phyloP scores from a whole-genome alignment of 2,113 vertebrate species.

The Seriola aureovittata region DNA sequence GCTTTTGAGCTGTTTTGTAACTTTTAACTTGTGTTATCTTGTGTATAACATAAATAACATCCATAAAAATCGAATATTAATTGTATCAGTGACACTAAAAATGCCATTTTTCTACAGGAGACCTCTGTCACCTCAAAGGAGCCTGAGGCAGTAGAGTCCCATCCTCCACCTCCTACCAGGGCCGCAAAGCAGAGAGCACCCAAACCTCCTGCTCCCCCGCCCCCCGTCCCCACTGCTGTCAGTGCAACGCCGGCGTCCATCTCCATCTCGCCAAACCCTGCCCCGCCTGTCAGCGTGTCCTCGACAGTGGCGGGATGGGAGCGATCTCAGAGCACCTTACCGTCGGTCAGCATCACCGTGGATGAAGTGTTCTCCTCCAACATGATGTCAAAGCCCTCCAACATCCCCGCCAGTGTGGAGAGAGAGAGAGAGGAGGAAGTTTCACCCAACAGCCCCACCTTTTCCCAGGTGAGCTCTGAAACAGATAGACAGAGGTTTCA shows the following conservation, averaged over 20 bases:
- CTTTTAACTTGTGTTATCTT: not conserved
- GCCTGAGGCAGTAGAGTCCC: slow-evolving; percentile 62
- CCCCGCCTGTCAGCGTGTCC: slow-evolving; percentile 68
- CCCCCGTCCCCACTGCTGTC: slow-evolving; percentile 72
- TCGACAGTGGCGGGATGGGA: slow-evolving; percentile 82
- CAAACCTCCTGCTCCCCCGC: slow-evolving; percentile 81
- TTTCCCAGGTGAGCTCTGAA: slow-evolving; percentile 87
- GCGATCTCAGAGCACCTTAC: slow-evolving; percentile 84
- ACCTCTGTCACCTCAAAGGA: slow-evolving; percentile 59
- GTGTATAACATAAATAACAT: not conserved
- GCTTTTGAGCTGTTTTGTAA: too few species aligned
- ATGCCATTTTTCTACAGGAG: slow-evolving; percentile 53
- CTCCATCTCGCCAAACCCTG: slow-evolving; percentile 78
- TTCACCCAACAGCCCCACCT: slow-evolving; percentile 75
- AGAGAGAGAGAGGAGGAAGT: slow-evolving; percentile 71
- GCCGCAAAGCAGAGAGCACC: slow-evolving; percentile 82
- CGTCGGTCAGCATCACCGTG: slow-evolving; percentile 76
- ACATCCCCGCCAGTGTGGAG: slow-evolving; percentile 27
- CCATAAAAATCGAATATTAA: not conserved
- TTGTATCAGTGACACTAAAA: too few species aligned
- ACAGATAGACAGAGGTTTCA: accelerated
- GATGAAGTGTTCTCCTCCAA: slow-evolving; percentile 86
- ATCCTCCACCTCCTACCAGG: slow-evolving; percentile 67
- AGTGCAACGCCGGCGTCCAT: slow-evolving; percentile 70
- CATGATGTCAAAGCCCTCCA: slow-evolving; percentile 68